These are phyloP conservation scores for Brachionus koreanus DNA, from an alignment of 1,140 invertebrate genomes.

Conservation along the genomic window DNA sequence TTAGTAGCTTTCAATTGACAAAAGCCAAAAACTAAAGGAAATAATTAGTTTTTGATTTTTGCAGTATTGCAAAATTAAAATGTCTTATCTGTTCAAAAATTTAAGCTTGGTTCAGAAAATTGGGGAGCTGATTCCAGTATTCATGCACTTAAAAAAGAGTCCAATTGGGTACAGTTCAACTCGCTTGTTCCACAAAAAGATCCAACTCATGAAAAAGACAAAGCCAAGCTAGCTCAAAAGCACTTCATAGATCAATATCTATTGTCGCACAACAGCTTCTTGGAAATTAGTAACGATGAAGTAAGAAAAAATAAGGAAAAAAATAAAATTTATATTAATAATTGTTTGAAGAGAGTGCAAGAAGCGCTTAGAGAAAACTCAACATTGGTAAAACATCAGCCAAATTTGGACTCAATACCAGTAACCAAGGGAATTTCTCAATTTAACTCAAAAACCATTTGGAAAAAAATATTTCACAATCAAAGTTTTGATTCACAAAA, in stretches of 20 bases:
- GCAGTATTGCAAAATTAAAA: too few relatives aligned
- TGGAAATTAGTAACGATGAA: slow-evolving; percentile 52
- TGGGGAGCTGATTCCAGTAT: slow-evolving; percentile 53
- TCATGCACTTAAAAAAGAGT: slow-evolving; percentile 54
- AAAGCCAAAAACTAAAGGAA: too few relatives aligned
- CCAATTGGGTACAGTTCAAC: slow-evolving; percentile 55
- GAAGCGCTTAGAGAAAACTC: slow-evolving; percentile 55
- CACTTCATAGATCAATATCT: slow-evolving; percentile 55
- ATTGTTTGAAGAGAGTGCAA: slow-evolving; percentile 52
- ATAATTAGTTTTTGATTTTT: too few relatives aligned
- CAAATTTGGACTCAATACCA: slow-evolving; percentile 47
- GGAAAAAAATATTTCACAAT: slow-evolving; percentile 51
- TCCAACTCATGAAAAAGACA: slow-evolving; percentile 52
- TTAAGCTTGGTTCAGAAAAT: slow-evolving; percentile 51
- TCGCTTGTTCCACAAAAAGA: slow-evolving; percentile 51
- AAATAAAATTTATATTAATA: not conserved
- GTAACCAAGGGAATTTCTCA: slow-evolving; percentile 49
- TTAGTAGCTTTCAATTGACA: too few relatives aligned
- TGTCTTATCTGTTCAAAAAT: too few relatives aligned
- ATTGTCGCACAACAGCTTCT: slow-evolving; percentile 51
- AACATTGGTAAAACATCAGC: slow-evolving; percentile 49
- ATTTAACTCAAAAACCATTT: slow-evolving; percentile 49
- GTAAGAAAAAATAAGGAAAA: slow-evolving; percentile 46
- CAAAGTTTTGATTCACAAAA: not conserved
- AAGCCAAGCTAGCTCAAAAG: slow-evolving; percentile 50